Percentiles rank a stretch among this genome's conserved stretches.
Evolutionary conservation across 2,113 vertebrate species (phyloP).

Genomic region (Limnothrissa miodon): DNA sequence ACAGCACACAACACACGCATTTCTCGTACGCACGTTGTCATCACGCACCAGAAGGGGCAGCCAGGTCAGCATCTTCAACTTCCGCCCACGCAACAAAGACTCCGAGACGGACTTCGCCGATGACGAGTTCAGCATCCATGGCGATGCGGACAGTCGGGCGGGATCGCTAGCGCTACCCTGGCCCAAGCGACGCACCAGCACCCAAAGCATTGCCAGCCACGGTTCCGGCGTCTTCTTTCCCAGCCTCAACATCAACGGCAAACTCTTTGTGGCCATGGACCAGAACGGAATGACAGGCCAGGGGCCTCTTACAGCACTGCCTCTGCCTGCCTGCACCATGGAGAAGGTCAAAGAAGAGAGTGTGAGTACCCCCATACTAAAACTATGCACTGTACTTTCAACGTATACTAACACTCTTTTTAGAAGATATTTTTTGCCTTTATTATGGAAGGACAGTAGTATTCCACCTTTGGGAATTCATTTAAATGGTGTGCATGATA

Average conservation of each 20-base stretch:
- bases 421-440: not conserved
- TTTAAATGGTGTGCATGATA: not conserved
- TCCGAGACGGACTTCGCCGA: conserved; percentile 90
- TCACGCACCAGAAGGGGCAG: conserved; percentile 84
- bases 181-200: conserved; percentile 75
- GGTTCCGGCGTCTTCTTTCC: too few species aligned
- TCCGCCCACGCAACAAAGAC: conserved; percentile 68
- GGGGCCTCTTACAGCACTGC: conserved; percentile 56
- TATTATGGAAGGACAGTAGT: not conserved
- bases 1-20: conserved; percentile 69
- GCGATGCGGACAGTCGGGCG: conserved; percentile 79
- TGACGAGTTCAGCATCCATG: conserved; percentile 82
- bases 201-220: conserved; percentile 60
- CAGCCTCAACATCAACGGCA: conserved; percentile 74
- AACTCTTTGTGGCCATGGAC: conserved; percentile 76
- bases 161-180: conserved; percentile 85
- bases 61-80: conserved; percentile 82
- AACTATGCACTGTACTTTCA: not conserved
- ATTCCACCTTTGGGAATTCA: not conserved
- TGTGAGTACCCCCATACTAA: conserved; percentile 60
- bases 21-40: conserved; percentile 78
- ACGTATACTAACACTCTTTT: not conserved
- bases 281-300: conserved; percentile 85
- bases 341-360: conserved; percentile 80
- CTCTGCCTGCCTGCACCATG: conserved; percentile 73